These are phyloP conservation scores for Cephus runcator DNA, from an alignment of 2,888 invertebrate genomes.

Conservation along the genomic window DNA sequence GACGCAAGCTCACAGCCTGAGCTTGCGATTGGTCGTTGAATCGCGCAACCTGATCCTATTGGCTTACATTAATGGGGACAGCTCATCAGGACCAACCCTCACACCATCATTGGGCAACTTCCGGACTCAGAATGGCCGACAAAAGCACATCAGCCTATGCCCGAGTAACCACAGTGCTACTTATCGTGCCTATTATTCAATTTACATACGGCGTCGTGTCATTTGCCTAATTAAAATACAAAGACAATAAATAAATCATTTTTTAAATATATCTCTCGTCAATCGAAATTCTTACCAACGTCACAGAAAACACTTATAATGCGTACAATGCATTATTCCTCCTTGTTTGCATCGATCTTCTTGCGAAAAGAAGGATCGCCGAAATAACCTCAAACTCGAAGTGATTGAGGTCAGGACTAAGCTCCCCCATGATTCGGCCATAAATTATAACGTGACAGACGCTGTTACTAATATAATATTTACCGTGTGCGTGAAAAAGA, in stretches of 20 bases:
- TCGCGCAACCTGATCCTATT: conserved; percentile 22
- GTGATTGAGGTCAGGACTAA: neutral
- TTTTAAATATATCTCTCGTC: neutral
- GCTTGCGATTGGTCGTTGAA: conserved; percentile 38
- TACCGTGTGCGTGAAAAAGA: neutral
- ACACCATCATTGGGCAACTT: conserved; percentile 37
- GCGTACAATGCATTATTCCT: neutral
- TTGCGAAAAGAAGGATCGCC: neutral
- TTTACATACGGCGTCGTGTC: neutral
- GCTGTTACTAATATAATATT: neutral
- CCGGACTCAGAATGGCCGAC: conserved; percentile 42
- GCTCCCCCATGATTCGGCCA: neutral
- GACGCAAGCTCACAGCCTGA: conserved; percentile 25
- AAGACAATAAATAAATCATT: neutral
- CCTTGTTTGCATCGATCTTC: neutral
- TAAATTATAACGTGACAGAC: neutral
- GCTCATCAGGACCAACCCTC: conserved; percentile 36
- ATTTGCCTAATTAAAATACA: neutral
- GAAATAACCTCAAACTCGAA: neutral
- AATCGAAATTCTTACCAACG: neutral
- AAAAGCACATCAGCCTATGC: conserved; percentile 22
- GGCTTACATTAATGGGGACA: conserved; percentile 12
- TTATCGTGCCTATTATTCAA: neutral
- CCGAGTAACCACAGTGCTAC: neutral
- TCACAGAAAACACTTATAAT: neutral